These are phyloP conservation scores for Moxostoma hubbsi DNA, from an alignment of 2,797 vertebrate genomes.

Conservation along the genomic window DNA sequence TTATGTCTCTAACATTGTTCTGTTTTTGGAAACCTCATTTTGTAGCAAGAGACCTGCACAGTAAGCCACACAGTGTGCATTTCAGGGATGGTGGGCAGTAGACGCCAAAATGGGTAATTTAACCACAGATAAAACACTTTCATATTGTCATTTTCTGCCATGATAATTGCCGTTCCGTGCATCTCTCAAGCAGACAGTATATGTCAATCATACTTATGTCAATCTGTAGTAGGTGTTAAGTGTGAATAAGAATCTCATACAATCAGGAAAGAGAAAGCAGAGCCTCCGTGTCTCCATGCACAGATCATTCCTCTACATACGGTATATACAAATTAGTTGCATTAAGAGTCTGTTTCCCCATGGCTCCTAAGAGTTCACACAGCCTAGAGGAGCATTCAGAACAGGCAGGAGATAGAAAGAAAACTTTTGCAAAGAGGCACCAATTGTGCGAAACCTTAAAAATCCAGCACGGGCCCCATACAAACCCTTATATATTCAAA, in stretches of 20 bases:
- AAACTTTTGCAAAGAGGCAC: slow-evolving; percentile 53
- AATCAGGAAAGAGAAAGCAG: slow-evolving; percentile 57
- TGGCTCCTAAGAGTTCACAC: slow-evolving; percentile 36
- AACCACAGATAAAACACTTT: slow-evolving; percentile 37
- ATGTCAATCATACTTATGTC: neutral
- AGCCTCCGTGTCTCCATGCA: slow-evolving; percentile 38
- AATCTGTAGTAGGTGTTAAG: neutral
- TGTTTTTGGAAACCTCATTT: slow-evolving; percentile 3
- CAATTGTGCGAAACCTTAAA: slow-evolving; percentile 32
- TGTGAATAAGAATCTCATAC: slow-evolving; percentile 28
- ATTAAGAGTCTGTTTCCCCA: slow-evolving; percentile 38
- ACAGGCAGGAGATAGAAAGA: slow-evolving; percentile 39
- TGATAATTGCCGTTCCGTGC: slow-evolving; percentile 6
- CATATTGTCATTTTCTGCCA: slow-evolving; percentile 50
- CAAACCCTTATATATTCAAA: slow-evolving; percentile 22
- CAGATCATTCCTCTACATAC: slow-evolving; percentile 48
- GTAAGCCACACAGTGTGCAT: neutral
- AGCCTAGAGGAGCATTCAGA: slow-evolving; percentile 30
- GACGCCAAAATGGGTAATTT: slow-evolving; percentile 22
- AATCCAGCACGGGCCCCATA: slow-evolving; percentile 43
- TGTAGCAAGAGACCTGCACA: neutral
- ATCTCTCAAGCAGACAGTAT: neutral
- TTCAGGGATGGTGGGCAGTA: neutral
- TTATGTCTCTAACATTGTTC: neutral
- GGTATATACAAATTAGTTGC: slow-evolving; percentile 55